Conservation (phyloP, 2,797 vertebrate genomes). For the Chaetodon trifasciatus region DNA sequence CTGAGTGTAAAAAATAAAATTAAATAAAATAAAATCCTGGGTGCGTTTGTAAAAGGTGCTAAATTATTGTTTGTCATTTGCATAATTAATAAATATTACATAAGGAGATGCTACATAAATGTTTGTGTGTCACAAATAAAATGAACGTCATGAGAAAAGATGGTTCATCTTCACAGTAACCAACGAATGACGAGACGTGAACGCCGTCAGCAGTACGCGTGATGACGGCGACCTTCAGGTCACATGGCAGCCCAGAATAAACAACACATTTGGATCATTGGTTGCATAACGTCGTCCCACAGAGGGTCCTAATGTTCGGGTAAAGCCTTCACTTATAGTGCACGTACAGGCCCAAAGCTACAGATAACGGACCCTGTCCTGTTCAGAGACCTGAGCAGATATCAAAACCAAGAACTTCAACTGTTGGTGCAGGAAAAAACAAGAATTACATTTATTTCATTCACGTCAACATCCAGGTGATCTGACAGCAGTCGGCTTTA, state of each 20-base stretch:
- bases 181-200: constrained; percentile 21
- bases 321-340: constrained; percentile 69
- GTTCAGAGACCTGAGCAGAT: constrained; percentile 73
- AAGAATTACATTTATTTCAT: constrained; percentile 11
- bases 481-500: too few relatives aligned
- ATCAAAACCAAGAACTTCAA: constrained; percentile 46
- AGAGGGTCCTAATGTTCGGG: constrained; percentile 51
- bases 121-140: constrained; percentile 40
- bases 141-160: constrained; percentile 27
- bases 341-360: constrained; percentile 65
- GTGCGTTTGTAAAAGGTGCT: constrained; percentile 50
- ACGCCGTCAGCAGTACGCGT: constrained; percentile 56
- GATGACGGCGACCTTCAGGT: constrained; percentile 42
- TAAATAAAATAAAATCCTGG: constrained; percentile 16
- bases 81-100: constrained; percentile 69
- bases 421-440: constrained; percentile 29
- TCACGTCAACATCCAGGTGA: constrained; percentile 16
- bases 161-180: constrained; percentile 53
- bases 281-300: constrained; percentile 70
- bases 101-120: constrained; percentile 35
- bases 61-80: constrained; percentile 48
- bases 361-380: constrained; percentile 35
- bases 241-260: constrained; percentile 44
- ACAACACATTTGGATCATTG: constrained; percentile 54
- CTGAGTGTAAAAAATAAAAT: not conserved